Conservation (phyloP, 2,888 invertebrate species). For the Idaea straminata region DNA sequence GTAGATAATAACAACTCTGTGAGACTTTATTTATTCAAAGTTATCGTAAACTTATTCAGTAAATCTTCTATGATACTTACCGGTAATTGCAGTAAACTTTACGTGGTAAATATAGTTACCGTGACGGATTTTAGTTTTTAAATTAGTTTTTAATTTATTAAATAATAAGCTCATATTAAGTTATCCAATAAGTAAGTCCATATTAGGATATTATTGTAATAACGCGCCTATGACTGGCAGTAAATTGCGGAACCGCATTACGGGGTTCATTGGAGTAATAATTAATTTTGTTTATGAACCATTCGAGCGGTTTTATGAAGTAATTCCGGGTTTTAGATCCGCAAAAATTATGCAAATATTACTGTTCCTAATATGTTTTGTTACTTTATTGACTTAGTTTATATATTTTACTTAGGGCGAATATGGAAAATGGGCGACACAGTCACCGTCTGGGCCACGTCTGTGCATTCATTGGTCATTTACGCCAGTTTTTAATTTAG, state of each 20-base stretch:
- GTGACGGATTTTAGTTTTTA: no score
- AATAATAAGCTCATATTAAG: neutral
- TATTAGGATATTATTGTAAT: neutral
- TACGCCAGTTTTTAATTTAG: no score
- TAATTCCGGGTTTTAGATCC: neutral
- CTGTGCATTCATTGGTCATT: no score
- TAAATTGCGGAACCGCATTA: neutral
- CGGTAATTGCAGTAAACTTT: no score
- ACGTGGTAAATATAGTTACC: no score
- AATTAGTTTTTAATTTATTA: neutral
- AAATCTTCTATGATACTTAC: no score
- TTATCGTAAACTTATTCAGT: no score
- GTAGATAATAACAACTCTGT: no score
- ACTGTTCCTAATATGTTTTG: neutral
- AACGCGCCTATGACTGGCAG: neutral
- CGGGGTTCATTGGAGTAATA: neutral
- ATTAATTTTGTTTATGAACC: constrained; percentile 1
- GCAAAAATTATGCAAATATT: constrained; percentile 1
- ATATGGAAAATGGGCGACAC: neutral
- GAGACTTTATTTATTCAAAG: no score
- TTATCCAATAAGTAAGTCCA: neutral
- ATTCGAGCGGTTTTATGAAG: constrained; percentile 1
- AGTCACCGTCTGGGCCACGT: no score
- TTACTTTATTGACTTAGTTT: neutral
- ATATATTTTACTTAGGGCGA: neutral